Conservation (phyloP, 2,113 vertebrate species). For the Pteropus alecto region DNA sequence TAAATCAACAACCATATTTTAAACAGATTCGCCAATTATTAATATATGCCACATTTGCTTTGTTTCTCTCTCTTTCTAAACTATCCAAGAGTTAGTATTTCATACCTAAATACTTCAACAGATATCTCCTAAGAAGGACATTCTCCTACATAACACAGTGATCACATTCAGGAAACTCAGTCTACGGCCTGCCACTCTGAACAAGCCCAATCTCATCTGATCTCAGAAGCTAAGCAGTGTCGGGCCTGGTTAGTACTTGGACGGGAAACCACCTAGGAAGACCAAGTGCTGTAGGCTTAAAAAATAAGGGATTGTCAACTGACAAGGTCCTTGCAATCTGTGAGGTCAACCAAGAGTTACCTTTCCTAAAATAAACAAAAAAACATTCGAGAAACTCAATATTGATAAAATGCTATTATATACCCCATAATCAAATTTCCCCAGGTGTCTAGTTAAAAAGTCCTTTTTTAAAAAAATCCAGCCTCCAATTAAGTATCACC, state of each 20-base stretch:
- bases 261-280: no score
- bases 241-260: no score
- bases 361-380: no score
- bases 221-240: no score
- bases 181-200: no score
- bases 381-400: not conserved
- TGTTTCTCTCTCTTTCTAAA: not conserved
- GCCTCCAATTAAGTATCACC: not conserved
- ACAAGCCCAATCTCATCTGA: no score
- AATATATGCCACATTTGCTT: not conserved
- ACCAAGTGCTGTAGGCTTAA: no score
- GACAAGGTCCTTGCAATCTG: no score
- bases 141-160: not conserved
- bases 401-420: no score
- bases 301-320: no score
- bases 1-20: not conserved
- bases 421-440: not conserved
- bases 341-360: no score
- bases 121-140: not conserved
- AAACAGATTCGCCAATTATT: not conserved
- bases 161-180: not conserved
- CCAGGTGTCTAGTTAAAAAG: not conserved
- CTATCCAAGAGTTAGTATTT: not conserved
- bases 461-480: not conserved
- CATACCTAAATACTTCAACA: not conserved